phyloP scores from a whole-genome alignment of 2,888 invertebrate species.

The Latrodectus elegans region DNA sequence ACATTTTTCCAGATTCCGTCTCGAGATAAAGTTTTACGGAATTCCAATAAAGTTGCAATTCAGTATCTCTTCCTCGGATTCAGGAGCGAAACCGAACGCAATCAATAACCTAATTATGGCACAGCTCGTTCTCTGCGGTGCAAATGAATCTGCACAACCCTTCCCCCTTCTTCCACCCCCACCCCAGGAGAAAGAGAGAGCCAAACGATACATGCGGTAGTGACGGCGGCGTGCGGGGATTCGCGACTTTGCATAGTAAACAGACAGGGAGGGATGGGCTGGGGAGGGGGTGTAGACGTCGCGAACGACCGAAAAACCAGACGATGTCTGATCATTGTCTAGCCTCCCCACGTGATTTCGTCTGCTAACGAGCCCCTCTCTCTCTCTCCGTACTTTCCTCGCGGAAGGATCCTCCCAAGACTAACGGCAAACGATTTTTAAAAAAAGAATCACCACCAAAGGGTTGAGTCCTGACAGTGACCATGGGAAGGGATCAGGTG shows the following conservation, averaged over 20 bases:
- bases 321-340: slow-evolving; percentile 67
- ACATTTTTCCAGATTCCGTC: too few relatives aligned
- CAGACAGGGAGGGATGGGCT: slow-evolving; percentile 4
- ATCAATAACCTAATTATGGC: too few relatives aligned
- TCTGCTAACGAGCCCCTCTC: slow-evolving; percentile 32
- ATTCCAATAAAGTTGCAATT: too few relatives aligned
- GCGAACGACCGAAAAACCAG: slow-evolving; percentile 61
- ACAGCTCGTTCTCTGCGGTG: too few relatives aligned
- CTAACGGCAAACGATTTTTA: background rate
- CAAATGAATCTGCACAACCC: too few relatives aligned
- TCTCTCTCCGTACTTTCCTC: background rate
- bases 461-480: background rate
- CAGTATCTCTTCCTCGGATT: too few relatives aligned
- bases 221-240: background rate
- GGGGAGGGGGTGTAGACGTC: slow-evolving; percentile 38
- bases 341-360: slow-evolving; percentile 63
- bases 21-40: too few relatives aligned
- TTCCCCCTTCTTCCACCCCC: too few relatives aligned
- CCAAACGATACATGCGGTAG: background rate
- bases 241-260: slow-evolving; percentile 55
- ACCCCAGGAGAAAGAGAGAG: background rate
- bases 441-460: background rate
- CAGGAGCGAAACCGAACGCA: too few relatives aligned
- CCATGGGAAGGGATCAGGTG: background rate
- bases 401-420: background rate